A percentile compares a stretch with the other conserved stretches of the same genome.
Conservation (phyloP, 1,140 invertebrate species). For the Temnothorax curvispinosus region DNA sequence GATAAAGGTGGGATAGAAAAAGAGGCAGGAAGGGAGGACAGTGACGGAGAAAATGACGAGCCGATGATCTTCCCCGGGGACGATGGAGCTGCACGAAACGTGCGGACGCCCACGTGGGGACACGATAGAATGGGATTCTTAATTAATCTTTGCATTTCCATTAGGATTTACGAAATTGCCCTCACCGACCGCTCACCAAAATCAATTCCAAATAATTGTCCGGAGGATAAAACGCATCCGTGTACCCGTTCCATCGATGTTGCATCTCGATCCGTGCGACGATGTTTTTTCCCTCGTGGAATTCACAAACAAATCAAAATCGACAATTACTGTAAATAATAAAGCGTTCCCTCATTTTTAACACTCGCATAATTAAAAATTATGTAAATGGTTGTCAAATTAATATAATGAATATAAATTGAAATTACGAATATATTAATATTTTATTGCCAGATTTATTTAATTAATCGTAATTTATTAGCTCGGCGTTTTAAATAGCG, state of each 20-base stretch:
- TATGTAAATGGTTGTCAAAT: background rate
- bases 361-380: background rate
- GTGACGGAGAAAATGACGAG: slow-evolving; percentile 69
- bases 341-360: background rate
- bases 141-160: slow-evolving; percentile 83
- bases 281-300: background rate
- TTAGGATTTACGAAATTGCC: slow-evolving; percentile 81
- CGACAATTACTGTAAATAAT: background rate
- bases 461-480: background rate
- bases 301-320: background rate
- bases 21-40: slow-evolving; percentile 15
- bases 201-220: slow-evolving; percentile 72
- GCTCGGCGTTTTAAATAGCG: background rate
- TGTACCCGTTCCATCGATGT: slow-evolving; percentile 34
- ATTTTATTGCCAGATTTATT: background rate
- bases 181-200: slow-evolving; percentile 63
- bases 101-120: slow-evolving; percentile 73
- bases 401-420: background rate
- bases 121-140: slow-evolving; percentile 78
- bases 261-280: slow-evolving; percentile 18
- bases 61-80: slow-evolving; percentile 78
- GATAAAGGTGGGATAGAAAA: slow-evolving; percentile 24
- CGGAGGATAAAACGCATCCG: slow-evolving; percentile 64
- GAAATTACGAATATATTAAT: background rate
- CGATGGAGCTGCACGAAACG: slow-evolving; percentile 41